phyloP scores from a whole-genome alignment of 2,113 vertebrate species.

The Danionella cerebrum region DNA sequence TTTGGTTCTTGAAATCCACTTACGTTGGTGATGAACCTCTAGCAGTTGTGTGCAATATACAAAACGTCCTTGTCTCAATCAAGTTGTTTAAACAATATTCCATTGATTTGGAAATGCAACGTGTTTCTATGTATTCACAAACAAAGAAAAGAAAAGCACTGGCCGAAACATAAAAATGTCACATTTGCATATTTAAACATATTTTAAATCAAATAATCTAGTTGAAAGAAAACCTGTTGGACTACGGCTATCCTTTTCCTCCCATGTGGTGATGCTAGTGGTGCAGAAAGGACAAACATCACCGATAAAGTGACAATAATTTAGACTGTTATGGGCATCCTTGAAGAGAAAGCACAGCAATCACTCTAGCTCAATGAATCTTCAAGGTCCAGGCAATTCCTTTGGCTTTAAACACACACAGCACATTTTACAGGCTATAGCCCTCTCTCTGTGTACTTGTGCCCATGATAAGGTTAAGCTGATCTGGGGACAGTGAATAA shows the following conservation, averaged over 20 bases:
- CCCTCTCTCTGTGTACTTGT: constrained; percentile 12
- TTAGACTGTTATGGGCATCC: not conserved
- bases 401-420: not conserved
- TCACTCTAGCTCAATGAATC: not conserved
- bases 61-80: no score
- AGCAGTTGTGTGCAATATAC: no score
- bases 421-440: no score
- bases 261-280: not conserved
- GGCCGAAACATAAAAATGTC: no score
- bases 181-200: no score
- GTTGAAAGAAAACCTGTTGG: constrained; percentile 2
- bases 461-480: constrained; percentile 34
- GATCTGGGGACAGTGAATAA: constrained; percentile 27
- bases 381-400: not conserved
- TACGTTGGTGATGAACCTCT: no score
- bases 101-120: no score
- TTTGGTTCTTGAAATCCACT: no score
- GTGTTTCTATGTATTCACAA: no score
- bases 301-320: not conserved
- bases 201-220: no score
- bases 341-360: constrained; percentile 1
- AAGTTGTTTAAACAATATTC: no score
- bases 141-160: no score
- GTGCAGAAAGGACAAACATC: not conserved
- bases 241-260: not conserved